Evolutionary conservation across 1,140 invertebrate species (phyloP).

Genomic region (Zaprionus ornatus): DNA sequence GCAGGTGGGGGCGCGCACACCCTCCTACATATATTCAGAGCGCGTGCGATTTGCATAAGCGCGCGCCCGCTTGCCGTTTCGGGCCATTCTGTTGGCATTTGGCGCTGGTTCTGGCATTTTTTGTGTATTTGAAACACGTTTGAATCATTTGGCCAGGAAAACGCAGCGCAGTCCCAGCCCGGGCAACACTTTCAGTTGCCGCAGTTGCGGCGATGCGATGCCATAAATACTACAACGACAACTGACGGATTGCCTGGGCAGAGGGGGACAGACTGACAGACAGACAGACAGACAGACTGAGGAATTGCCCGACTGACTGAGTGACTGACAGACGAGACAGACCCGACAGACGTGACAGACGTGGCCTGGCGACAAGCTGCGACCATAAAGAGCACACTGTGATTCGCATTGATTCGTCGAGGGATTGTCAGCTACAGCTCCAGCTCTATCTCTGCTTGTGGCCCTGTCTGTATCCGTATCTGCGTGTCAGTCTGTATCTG

Average conservation of each 20-base stretch:
- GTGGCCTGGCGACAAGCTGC: background rate
- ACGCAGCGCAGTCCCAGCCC: conserved; percentile 16
- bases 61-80: conserved; percentile 31
- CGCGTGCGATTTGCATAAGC: conserved; percentile 63
- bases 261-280: conserved; percentile 22
- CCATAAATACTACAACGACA: conserved; percentile 57
- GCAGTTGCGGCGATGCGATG: conserved; percentile 41
- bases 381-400: conserved; percentile 4
- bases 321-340: conserved; percentile 26
- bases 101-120: conserved; percentile 20
- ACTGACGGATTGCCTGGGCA: conserved; percentile 22
- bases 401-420: background rate
- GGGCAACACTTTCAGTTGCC: conserved; percentile 66
- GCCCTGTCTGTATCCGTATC: background rate
- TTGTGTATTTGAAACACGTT: conserved; percentile 76
- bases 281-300: conserved; percentile 13
- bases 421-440: background rate
- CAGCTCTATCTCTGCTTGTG: conserved; percentile 1
- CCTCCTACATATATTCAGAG: conserved; percentile 18
- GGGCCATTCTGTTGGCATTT: conserved; percentile 36
- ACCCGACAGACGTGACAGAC: conserved; percentile 14
- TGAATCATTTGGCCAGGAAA: conserved; percentile 75
- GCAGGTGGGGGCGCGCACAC: background rate
- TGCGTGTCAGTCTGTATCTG: background rate
- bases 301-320: conserved; percentile 31